Base-by-base conservation (phyloP, 2,888 invertebrate genomes). In the Trissoscelio sp. region DNA sequence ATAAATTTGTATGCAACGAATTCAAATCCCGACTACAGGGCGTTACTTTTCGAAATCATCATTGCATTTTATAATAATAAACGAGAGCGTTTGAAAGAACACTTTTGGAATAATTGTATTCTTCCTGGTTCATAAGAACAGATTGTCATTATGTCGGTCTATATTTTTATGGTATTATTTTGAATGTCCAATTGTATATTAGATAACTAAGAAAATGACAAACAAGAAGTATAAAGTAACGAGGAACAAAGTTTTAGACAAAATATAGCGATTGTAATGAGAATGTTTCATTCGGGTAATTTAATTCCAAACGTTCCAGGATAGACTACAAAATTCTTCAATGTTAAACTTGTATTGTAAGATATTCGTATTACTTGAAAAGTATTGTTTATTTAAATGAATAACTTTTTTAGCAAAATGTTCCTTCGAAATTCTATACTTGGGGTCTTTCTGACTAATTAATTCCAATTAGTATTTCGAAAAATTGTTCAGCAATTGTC, bases 51-150 rank as follows among this genome's bases (percentile, higher is more conserved):
- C 11, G 1, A 12, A n/a, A 18, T 58, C 12, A 34, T 34, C 16
- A 12, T 34, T 24, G 24, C 24, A 24, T 16, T 57, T 37, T 37
- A n/a, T n/a, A n/a, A 20, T 31, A 48, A 20, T 24, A 28, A 46
- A 18, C 67, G n/a, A 42, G 9, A 18, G 12, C 28, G 28, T 39
- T 24, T 37, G n/a, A 22, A 42, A 39, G 7, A 34, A 9, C 9
- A 64, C 20, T 55, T 39, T 57, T 42, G 5, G 3, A 18, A 66
- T 22, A 70, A 80, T 83, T 82, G 75, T 82, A 82, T 79, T 79
- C 77, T 79, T 82, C 79, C 82, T 82, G 48, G 62, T 82, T 82
- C 73, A 79, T 64, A 9, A 16, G 42, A 39, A 42, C 24, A 60
- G 28, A 58, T 58, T 79, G 22, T 60, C 46, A 57, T 14, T 28